Evolutionary conservation across 2,797 vertebrate genomes (phyloP).

Genomic region (Pseudomugil tenellus): DNA sequence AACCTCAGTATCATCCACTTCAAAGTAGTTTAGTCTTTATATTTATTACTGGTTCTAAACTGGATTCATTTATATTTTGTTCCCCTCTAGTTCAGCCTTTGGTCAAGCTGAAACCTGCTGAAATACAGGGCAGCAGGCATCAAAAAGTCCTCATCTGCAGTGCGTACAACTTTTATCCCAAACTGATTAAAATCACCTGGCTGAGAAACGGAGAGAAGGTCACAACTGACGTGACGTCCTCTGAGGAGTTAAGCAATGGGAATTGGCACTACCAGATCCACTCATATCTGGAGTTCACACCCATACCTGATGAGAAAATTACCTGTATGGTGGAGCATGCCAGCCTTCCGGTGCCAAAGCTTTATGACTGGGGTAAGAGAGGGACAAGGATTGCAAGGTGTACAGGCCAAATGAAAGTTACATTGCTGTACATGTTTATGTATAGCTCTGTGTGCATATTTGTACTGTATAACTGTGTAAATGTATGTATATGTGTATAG

Average conservation of each 20-base stretch:
- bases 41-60: background rate
- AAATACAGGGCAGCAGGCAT: slow-evolving; percentile 43
- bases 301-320: slow-evolving; percentile 61
- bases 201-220: slow-evolving; percentile 63
- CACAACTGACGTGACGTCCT: slow-evolving; percentile 39
- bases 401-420: background rate
- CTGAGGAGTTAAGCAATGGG: slow-evolving; percentile 65
- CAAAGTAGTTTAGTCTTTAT: too few species aligned
- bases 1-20: background rate
- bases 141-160: slow-evolving; percentile 76
- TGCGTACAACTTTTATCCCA: slow-evolving; percentile 78
- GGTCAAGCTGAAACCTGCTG: slow-evolving; percentile 50
- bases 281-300: slow-evolving; percentile 65
- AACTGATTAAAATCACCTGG: slow-evolving; percentile 73
- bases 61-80: background rate
- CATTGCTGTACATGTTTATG: too few species aligned
- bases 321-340: slow-evolving; percentile 73
- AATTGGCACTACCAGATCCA: slow-evolving; percentile 80
- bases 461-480: too few species aligned
- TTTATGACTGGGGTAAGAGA: slow-evolving; percentile 67
- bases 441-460: too few species aligned
- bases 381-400: background rate
- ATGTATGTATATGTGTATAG: too few species aligned
- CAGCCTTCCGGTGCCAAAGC: slow-evolving; percentile 34
- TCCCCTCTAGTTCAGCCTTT: slow-evolving; percentile 57